Conservation (phyloP, 2,797 vertebrate species). For the Cyclura pinguis region DNA sequence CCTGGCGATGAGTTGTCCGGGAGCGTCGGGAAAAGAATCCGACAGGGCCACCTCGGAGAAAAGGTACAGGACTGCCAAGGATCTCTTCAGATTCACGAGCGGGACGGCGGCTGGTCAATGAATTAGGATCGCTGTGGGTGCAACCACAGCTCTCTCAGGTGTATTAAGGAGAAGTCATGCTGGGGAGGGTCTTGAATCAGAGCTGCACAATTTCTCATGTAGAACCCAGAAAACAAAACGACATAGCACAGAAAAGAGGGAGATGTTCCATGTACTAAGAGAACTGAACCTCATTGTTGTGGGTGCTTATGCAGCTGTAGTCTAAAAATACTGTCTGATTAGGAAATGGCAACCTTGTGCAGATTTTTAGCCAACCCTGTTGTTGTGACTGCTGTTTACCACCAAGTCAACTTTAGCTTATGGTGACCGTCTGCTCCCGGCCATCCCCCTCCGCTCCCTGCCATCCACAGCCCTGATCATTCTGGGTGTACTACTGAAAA, state of each 20-base stretch:
- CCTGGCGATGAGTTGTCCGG: neutral
- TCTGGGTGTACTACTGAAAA: rapidly evolving
- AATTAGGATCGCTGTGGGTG: neutral
- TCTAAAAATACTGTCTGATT: neutral
- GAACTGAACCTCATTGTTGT: neutral
- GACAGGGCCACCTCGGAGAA: neutral
- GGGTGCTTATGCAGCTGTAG: neutral
- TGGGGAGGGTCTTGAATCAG: neutral
- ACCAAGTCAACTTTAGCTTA: too few species aligned
- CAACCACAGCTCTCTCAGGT: neutral
- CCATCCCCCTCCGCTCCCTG: too few species aligned
- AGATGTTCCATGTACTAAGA: neutral
- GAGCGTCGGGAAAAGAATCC: neutral
- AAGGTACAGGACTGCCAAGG: neutral
- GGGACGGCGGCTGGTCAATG: too few species aligned
- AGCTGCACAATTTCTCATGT: neutral
- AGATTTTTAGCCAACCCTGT: too few species aligned
- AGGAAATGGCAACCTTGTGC: too few species aligned
- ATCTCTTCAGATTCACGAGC: neutral
- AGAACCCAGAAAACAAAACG: neutral
- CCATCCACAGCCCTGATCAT: too few species aligned
- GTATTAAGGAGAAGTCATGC: too few species aligned
- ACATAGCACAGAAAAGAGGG: neutral
- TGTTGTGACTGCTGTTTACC: too few species aligned
- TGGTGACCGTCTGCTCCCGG: too few species aligned